Base-by-base conservation (phyloP, 92 coral and sea anemone genomes). In the Zoanthus gigantus region DNA sequence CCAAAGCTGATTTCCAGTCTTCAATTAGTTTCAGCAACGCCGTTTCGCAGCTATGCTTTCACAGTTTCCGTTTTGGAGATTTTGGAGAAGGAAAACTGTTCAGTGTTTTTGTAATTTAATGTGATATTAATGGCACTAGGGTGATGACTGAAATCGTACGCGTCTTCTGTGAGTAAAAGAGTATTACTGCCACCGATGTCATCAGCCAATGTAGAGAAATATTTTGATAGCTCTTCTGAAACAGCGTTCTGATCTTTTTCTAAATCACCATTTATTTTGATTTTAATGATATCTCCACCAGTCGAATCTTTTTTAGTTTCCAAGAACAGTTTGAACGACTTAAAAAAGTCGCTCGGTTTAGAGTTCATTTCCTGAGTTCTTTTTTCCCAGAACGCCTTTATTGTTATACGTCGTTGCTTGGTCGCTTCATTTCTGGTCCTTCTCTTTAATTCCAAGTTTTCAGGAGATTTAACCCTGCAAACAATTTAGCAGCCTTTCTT, bases 1-100 rank as follows among this genome's bases (percentile, higher is more conserved):
- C 94, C 53, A 32, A 28, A 37, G 42, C 85, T 15, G 71, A 65
- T 57, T 85, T 89, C 90, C 94, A 92, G 47, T 92, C 90, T 57
- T 92, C 92, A 12, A 86, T 66, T 30, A 91, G 76, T 14, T 89
- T 85, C 83, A 29, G 12, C 12, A 91, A 81, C 6, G 94, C 84
- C 48, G 92, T 88, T 54, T 91, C 91, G 48, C 94, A 91, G 45
- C 85, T 91, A 78, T 91, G 88, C 14, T 10, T 37, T 12, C 47
- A 14, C n/a, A 11, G 65, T 58, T 58, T 58, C 65, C n/a, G 17
- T 14, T 14, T 7, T 7, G 5, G 56, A 7, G 56, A 50, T 50
- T 11, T 50, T 11, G 9, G 9, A 1, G 9, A 50, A 50, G 10
- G 56, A 50, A 50, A 50, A 50, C 12, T 50, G 9, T 11, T 50